Percentiles rank a stretch among this genome's conserved stretches.
phyloP scores from a whole-genome alignment of 1,140 invertebrate genomes.

The Polypedilum vanderplanki region DNA sequence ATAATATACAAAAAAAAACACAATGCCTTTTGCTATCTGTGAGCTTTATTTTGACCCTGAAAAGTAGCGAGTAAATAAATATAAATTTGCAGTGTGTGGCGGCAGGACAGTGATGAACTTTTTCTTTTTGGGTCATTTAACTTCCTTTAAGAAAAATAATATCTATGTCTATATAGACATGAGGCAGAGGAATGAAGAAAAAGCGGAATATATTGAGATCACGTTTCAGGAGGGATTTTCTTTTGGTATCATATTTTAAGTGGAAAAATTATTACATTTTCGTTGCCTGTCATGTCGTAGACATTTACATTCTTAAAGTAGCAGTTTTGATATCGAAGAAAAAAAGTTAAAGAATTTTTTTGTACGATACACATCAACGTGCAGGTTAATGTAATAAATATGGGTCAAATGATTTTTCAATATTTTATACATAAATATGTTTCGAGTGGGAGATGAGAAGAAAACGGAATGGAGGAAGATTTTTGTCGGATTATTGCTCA shows the following conservation, averaged over 20 bases:
- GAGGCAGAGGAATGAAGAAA: background rate
- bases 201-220: background rate
- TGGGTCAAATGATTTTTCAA: slow-evolving; percentile 9
- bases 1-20: background rate
- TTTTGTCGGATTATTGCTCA: slow-evolving; percentile 9
- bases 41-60: background rate
- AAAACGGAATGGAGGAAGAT: background rate
- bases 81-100: background rate
- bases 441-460: background rate
- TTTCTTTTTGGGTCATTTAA: background rate
- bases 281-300: background rate
- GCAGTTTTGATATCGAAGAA: background rate
- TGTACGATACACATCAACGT: background rate
- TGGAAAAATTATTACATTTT: slow-evolving; percentile 29
- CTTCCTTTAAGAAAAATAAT: background rate
- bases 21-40: background rate
- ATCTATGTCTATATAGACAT: background rate
- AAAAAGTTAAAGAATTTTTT: background rate
- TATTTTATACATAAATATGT: background rate
- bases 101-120: background rate
- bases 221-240: slow-evolving; percentile 25
- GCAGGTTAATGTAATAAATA: slow-evolving; percentile 26
- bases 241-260: slow-evolving; percentile 24
- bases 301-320: slow-evolving; percentile 25
- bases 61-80: background rate